Evolutionary conservation across 1,140 invertebrate genomes (phyloP).

Genomic region (Arctopsyche grandis): DNA sequence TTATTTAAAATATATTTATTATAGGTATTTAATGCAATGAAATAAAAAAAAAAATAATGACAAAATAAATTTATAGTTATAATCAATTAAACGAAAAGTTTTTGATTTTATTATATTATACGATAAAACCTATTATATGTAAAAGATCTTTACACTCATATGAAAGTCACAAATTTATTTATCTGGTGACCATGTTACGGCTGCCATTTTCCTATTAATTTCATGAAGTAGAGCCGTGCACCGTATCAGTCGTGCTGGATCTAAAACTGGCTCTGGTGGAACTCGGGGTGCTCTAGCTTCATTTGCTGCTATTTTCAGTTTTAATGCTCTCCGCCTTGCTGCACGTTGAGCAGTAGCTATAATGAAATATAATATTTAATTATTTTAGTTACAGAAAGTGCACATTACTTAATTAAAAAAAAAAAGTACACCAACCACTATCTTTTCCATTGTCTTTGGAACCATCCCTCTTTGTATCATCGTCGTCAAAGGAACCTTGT

Average conservation of each 20-base stretch:
- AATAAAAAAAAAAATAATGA: too few species aligned
- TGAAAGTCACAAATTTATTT: slow-evolving; percentile 10
- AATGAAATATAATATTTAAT: slow-evolving; percentile 7
- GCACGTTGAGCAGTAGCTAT: slow-evolving; percentile 46
- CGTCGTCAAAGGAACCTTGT: slow-evolving; percentile 50
- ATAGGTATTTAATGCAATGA: too few species aligned
- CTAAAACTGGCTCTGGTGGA: slow-evolving; percentile 56
- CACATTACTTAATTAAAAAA: not conserved
- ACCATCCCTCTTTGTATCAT: slow-evolving; percentile 40
- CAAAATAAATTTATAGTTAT: too few species aligned
- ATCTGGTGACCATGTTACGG: slow-evolving; percentile 73
- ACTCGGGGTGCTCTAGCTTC: slow-evolving; percentile 66
- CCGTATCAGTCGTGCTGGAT: slow-evolving; percentile 59
- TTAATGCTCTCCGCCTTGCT: slow-evolving; percentile 42
- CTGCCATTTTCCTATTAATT: slow-evolving; percentile 76
- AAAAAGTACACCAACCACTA: slow-evolving; percentile 32
- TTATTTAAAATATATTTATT: too few species aligned
- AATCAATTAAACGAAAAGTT: too few species aligned
- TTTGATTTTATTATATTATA: too few species aligned
- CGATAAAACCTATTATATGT: not conserved
- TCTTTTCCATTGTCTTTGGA: slow-evolving; percentile 51
- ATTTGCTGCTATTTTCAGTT: slow-evolving; percentile 63
- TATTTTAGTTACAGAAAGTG: not conserved
- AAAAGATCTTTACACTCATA: not conserved
- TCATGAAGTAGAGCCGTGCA: slow-evolving; percentile 75